A percentile compares a stretch with the other conserved stretches of the same genome.
Evolutionary conservation across 1,140 invertebrate species (phyloP).

Genomic region (Zaprionus lachaisei): DNA sequence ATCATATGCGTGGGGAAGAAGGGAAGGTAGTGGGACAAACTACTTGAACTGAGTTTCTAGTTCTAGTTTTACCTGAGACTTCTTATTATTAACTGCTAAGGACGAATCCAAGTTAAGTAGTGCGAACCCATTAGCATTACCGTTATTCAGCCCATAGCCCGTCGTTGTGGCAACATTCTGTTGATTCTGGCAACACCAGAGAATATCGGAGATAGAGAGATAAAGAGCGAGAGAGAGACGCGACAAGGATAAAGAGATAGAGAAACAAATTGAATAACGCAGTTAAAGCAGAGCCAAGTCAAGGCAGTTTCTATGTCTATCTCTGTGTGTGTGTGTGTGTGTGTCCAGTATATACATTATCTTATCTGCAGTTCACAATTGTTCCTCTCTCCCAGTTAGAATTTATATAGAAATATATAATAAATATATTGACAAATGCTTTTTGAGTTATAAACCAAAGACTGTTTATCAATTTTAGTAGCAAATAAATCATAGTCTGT

Average conservation of each 20-base stretch:
- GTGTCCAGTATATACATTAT: conserved; percentile 33
- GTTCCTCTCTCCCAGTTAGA: neutral
- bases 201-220: conserved; percentile 16
- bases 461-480: neutral
- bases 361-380: conserved; percentile 44
- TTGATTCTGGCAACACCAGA: conserved; percentile 85
- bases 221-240: conserved; percentile 4
- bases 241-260: conserved; percentile 13
- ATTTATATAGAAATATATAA: neutral
- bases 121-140: conserved; percentile 85
- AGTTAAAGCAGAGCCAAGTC: neutral
- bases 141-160: conserved; percentile 78
- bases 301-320: conserved; percentile 10
- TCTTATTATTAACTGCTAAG: conserved; percentile 85
- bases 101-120: conserved; percentile 86
- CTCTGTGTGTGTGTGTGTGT: conserved; percentile 4
- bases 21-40: neutral
- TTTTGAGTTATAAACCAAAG: neutral
- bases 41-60: conserved; percentile 8
- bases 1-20: neutral
- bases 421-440: conserved; percentile 1
- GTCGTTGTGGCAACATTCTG: conserved; percentile 85
- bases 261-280: conserved; percentile 7
- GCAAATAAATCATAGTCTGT: neutral
- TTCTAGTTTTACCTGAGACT: conserved; percentile 80